Percentiles rank a stretch among this genome's conserved stretches.
phyloP scores from a whole-genome alignment of 2,888 invertebrate species.

The Caenorhabditis panamensis region DNA sequence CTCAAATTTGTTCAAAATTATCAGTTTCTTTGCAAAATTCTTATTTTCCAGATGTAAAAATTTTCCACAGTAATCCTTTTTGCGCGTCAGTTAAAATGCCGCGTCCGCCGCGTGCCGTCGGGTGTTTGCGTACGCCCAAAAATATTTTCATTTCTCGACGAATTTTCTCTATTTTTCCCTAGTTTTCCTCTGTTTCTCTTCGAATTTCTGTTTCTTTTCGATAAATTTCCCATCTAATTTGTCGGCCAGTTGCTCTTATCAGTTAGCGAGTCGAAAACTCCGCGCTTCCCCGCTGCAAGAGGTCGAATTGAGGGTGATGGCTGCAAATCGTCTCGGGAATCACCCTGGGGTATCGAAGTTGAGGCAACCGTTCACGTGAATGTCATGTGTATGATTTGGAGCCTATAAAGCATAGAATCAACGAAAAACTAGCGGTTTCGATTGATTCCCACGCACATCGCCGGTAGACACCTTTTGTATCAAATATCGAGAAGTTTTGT shows the following conservation, averaged over 20 bases:
- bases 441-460: not conserved
- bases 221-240: too few species aligned
- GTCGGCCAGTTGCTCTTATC: too few species aligned
- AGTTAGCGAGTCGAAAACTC: not conserved
- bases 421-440: not conserved
- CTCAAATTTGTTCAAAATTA: too few species aligned
- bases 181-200: slow-evolving; percentile 13
- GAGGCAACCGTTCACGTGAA: not conserved
- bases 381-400: not conserved
- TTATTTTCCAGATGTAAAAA: not conserved
- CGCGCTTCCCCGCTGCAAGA: slow-evolving; percentile 7
- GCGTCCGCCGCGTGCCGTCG: not conserved
- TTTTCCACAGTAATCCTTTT: not conserved
- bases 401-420: not conserved
- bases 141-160: not conserved
- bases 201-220: slow-evolving; percentile 14
- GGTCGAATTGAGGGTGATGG: slow-evolving; percentile 5
- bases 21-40: too few species aligned
- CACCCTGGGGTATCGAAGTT: too few species aligned
- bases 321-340: not conserved
- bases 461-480: too few species aligned
- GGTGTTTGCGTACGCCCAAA: slow-evolving; percentile 30
- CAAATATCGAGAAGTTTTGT: not conserved
- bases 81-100: slow-evolving; percentile 26
- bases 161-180: slow-evolving; percentile 7